phyloP scores from a whole-genome alignment of 1,140 invertebrate genomes.

The Cotesia chilonis region DNA sequence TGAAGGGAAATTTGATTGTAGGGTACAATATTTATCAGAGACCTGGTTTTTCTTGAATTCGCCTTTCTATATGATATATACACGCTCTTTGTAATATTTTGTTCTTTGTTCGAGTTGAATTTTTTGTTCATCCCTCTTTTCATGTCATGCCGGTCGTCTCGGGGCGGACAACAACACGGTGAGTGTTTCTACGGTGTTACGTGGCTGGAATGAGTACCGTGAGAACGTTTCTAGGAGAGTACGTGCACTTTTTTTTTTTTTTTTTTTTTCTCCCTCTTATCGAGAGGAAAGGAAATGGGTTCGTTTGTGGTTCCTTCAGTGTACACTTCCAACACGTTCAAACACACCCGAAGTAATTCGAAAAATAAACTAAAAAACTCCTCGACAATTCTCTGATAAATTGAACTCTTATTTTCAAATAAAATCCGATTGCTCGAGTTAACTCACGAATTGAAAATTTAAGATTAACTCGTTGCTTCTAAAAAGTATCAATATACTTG shows the following conservation, averaged over 20 bases:
- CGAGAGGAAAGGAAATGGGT: slow-evolving; percentile 13
- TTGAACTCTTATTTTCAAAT: too few species aligned
- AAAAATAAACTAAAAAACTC: too few species aligned
- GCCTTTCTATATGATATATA: background rate
- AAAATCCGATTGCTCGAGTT: background rate
- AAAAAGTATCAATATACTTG: background rate
- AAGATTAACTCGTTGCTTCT: background rate
- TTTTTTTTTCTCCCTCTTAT: slow-evolving; percentile 16
- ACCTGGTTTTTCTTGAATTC: slow-evolving; percentile 4
- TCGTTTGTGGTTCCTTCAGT: background rate
- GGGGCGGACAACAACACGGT: slow-evolving; percentile 30
- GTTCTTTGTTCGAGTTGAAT: background rate
- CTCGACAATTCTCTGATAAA: too few species aligned
- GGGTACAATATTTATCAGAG: slow-evolving; percentile 32
- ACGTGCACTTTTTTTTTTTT: background rate
- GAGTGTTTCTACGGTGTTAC: slow-evolving; percentile 37
- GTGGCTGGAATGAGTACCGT: slow-evolving; percentile 36
- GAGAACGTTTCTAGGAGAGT: slow-evolving; percentile 25
- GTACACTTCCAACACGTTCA: too few species aligned
- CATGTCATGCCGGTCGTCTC: slow-evolving; percentile 26
- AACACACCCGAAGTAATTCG: too few species aligned
- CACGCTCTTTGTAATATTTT: background rate
- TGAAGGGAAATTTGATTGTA: slow-evolving; percentile 29
- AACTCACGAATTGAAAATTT: slow-evolving; percentile 3
- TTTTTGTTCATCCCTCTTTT: slow-evolving; percentile 23